Evolutionary conservation across 2,797 vertebrate genomes (phyloP), one percentile per base, ranked within the genome.

Genomic region (Rhyacichthys aspro): DNA sequence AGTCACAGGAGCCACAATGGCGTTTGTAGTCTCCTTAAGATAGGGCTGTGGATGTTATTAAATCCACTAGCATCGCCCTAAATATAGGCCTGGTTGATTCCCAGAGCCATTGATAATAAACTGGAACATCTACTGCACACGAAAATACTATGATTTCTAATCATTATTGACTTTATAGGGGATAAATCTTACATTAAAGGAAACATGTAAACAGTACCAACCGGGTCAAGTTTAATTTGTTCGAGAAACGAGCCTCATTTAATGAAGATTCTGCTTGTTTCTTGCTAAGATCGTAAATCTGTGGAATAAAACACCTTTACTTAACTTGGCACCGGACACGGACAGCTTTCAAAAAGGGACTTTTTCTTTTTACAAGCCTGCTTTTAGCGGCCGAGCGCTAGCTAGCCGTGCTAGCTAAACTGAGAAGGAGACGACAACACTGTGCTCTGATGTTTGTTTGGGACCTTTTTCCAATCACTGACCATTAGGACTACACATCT

Each of bases 21-120:
- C 91, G 91, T 86, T 92, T 90, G 86, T 91, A 91, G 90, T 90
- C 88, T 91, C 83, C 78, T 85, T 85, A 67, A 90, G 84, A 88
- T 79, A 86, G 91, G 91, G 91, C 91, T 88, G 91, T 93, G 90
- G 91, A 89, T 91, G 83, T 90, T 91, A 88, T 86, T 89, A 91
- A 91, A 94, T 94, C 93, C 93, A 92, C 90, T 68, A 91, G 87
- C 93, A 94, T 94, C 93, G 93, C 91, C 93, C 92, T 91, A 86
- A 93, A 90, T 91, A 90, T 79, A 90, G 90, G 92, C 92, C 92
- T 91, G 92, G 88, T 92, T 89, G 87, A 90, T 71, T 90, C 82
- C 89, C 90, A 93, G 92, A 92, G 90, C 92, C 90, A 91, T 91
- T 93, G 74, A 93, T 88, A 93, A 92, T 93, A 90, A 93, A 93